Conservation (phyloP, 2,113 vertebrate genomes). For the Columbina picui region DNA sequence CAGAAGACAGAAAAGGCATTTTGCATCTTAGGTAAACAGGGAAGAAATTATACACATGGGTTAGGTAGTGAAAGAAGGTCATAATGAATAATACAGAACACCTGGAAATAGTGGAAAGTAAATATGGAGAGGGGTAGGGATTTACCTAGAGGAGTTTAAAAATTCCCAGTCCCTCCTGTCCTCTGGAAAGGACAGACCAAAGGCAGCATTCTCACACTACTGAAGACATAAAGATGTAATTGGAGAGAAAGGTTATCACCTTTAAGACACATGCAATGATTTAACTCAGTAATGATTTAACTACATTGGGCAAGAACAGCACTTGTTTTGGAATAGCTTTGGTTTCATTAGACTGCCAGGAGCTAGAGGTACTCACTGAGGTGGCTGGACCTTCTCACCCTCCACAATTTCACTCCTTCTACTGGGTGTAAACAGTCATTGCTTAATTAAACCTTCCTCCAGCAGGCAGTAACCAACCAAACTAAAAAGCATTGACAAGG, state of each 20-base stretch:
- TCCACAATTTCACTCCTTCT: not conserved
- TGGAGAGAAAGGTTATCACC: not conserved
- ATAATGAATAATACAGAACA: not conserved
- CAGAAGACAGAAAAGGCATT: not conserved
- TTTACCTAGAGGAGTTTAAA: not conserved
- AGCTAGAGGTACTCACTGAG: not conserved
- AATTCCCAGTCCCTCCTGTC: not conserved
- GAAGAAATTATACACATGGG: not conserved
- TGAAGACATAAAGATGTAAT: not conserved
- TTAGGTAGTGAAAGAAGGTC: not conserved
- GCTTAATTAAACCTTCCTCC: not conserved
- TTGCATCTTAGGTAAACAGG: not conserved
- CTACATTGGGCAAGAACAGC: not conserved
- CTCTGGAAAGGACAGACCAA: not conserved
- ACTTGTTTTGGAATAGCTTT: not conserved
- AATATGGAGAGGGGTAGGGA: rapidly evolving
- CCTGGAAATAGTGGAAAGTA: not conserved
- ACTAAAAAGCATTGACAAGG: not conserved
- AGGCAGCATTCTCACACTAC: not conserved
- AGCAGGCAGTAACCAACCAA: not conserved
- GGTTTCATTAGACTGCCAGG: not conserved
- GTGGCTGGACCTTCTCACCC: not conserved
- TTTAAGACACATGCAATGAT: not conserved
- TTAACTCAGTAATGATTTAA: not conserved
- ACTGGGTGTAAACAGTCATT: not conserved